A percentile compares a stretch with the other conserved stretches of the same genome.
Evolutionary conservation across 53 echinoderm and acorn worm species (phyloP).

Genomic region (Paelopatides confundens): DNA sequence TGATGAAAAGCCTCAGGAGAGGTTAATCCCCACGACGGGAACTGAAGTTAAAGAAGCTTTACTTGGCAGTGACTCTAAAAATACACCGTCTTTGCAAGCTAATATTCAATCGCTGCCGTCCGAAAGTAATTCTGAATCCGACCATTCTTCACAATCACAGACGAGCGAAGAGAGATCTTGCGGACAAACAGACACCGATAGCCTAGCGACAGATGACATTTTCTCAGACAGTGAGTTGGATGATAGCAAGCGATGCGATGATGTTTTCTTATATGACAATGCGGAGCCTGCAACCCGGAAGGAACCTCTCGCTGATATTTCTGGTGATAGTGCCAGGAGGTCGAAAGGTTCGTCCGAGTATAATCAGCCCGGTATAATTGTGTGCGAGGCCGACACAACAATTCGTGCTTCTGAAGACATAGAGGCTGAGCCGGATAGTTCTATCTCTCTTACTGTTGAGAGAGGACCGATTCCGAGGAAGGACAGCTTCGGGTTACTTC

Average conservation of each 20-base stretch:
- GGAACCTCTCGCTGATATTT: slow-evolving; percentile 21
- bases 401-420: neutral
- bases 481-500: slow-evolving; percentile 48
- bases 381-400: slow-evolving; percentile 19
- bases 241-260: slow-evolving; percentile 44
- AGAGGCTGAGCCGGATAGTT: slow-evolving; percentile 40
- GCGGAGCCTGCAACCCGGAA: neutral
- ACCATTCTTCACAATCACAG: slow-evolving; percentile 1
- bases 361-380: slow-evolving; percentile 8
- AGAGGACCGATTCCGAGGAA: slow-evolving; percentile 43
- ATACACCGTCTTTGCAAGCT: neutral
- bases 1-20: slow-evolving; percentile 19
- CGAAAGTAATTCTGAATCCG: slow-evolving; percentile 28
- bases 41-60: slow-evolving; percentile 40
- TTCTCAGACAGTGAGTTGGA: slow-evolving; percentile 50
- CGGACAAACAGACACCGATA: slow-evolving; percentile 48
- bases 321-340: neutral
- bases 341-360: neutral
- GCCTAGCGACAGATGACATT: slow-evolving; percentile 49
- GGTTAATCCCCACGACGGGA: slow-evolving; percentile 19
- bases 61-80: neutral
- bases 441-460: slow-evolving; percentile 26
- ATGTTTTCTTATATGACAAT: slow-evolving; percentile 41
- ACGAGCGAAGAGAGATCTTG: slow-evolving; percentile 44
- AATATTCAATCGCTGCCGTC: neutral